These are phyloP conservation scores for Myotis brandtii DNA, from an alignment of 2,113 vertebrate genomes.

Conservation along the genomic window DNA sequence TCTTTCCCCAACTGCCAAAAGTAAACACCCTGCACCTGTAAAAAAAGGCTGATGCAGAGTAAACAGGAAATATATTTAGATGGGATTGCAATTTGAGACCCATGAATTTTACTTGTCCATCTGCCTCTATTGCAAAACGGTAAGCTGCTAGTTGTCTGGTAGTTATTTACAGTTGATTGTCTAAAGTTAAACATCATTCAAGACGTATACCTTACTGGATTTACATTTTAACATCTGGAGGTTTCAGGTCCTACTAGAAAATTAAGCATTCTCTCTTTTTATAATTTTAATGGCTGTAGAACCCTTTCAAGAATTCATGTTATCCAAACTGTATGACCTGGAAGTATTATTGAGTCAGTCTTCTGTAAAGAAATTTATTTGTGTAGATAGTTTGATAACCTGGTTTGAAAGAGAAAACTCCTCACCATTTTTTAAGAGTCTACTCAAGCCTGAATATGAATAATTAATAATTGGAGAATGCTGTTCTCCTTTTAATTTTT, in stretches of 20 bases:
- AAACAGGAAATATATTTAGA: slow-evolving; percentile 81
- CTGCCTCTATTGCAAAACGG: slow-evolving; percentile 68
- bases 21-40: slow-evolving; percentile 82
- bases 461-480: slow-evolving; percentile 53
- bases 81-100: slow-evolving; percentile 78
- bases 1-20: slow-evolving; percentile 77
- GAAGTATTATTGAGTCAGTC: not conserved
- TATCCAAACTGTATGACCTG: slow-evolving; percentile 29
- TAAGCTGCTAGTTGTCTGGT: slow-evolving; percentile 75
- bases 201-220: not conserved
- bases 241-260: not conserved
- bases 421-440: not conserved
- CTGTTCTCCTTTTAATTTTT: slow-evolving; percentile 53
- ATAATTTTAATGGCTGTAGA: not conserved
- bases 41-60: slow-evolving; percentile 78
- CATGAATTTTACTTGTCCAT: slow-evolving; percentile 61
- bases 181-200: slow-evolving; percentile 71
- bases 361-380: slow-evolving; percentile 26
- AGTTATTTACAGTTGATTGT: slow-evolving; percentile 76
- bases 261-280: not conserved
- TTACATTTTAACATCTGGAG: not conserved
- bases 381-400: not conserved
- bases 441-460: slow-evolving; percentile 28
- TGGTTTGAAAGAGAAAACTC: slow-evolving; percentile 43
- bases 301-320: not conserved